Conservation (phyloP, 2,113 vertebrate genomes). For the Lethenteron reissneri region DNA sequence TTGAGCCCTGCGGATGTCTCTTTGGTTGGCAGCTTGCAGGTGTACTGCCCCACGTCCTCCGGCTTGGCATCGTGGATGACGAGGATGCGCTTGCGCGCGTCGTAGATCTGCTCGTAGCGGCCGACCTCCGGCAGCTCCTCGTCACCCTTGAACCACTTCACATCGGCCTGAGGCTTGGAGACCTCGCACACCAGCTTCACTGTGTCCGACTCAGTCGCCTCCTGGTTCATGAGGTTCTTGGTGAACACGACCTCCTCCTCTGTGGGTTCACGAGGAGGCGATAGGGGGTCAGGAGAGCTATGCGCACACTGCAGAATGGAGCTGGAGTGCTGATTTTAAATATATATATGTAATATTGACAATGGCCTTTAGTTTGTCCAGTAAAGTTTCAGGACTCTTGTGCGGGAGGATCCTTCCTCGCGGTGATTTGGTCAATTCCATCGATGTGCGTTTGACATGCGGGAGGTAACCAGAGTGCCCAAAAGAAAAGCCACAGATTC, state of each 20-base stretch:
- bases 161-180: constrained; percentile 62
- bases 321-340: too few species aligned
- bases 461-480: too few species aligned
- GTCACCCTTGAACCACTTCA: constrained; percentile 67
- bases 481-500: too few species aligned
- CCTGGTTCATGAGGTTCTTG: constrained; percentile 71
- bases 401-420: too few species aligned
- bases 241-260: constrained; percentile 84
- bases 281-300: background rate
- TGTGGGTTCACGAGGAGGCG: constrained; percentile 23
- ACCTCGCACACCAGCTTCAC: constrained; percentile 81
- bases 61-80: constrained; percentile 50
- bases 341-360: too few species aligned
- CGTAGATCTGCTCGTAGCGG: constrained; percentile 53
- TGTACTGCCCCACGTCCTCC: constrained; percentile 53
- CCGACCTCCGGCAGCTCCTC: constrained; percentile 67
- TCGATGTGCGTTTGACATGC: too few species aligned
- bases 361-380: too few species aligned
- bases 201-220: constrained; percentile 72
- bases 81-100: constrained; percentile 64
- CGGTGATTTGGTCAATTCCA: too few species aligned
- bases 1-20: constrained; percentile 49
- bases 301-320: too few species aligned
- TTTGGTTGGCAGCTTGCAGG: constrained; percentile 44
- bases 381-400: too few species aligned